Evolutionary conservation across 1,140 invertebrate genomes (phyloP).

Genomic region (Achroia grisella): DNA sequence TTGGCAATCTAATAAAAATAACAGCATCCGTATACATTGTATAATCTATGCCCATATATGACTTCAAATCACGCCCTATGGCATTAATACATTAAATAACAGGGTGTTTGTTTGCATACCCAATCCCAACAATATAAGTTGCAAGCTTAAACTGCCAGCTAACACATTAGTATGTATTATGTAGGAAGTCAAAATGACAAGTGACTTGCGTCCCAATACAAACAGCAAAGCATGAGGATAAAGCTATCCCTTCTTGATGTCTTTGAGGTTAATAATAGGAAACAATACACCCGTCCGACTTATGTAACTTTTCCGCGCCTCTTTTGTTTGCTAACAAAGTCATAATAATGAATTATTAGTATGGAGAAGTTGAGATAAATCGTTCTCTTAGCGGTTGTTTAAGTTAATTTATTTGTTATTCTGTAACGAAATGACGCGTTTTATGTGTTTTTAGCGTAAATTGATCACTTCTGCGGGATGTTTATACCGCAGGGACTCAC

Average conservation of each 20-base stretch:
- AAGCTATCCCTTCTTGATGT: slow-evolving; percentile 5
- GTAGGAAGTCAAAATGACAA: slow-evolving; percentile 17
- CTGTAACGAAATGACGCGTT: slow-evolving; percentile 33
- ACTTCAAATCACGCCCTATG: slow-evolving; percentile 11
- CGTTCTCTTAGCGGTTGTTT: slow-evolving; percentile 33
- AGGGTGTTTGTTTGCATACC: slow-evolving; percentile 12
- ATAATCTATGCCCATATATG: neutral
- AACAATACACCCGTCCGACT: slow-evolving; percentile 13
- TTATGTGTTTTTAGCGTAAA: slow-evolving; percentile 25
- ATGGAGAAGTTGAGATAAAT: slow-evolving; percentile 34
- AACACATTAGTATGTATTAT: slow-evolving; percentile 24
- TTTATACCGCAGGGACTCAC: neutral
- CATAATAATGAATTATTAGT: slow-evolving; percentile 42
- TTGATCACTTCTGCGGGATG: slow-evolving; percentile 14
- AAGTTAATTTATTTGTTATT: slow-evolving; percentile 55
- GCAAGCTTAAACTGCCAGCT: slow-evolving; percentile 9
- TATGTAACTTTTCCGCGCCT: slow-evolving; percentile 42
- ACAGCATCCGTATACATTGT: neutral
- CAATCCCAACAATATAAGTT: slow-evolving; percentile 15
- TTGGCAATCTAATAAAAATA: no score
- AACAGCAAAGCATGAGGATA: slow-evolving; percentile 4
- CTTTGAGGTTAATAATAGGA: slow-evolving; percentile 5
- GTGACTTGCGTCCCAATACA: slow-evolving; percentile 1
- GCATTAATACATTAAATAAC: slow-evolving; percentile 15
- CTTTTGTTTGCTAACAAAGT: slow-evolving; percentile 20